These are phyloP conservation scores for Steinernema hermaphroditum DNA, from an alignment of 2,888 invertebrate species.

Conservation along the genomic window DNA sequence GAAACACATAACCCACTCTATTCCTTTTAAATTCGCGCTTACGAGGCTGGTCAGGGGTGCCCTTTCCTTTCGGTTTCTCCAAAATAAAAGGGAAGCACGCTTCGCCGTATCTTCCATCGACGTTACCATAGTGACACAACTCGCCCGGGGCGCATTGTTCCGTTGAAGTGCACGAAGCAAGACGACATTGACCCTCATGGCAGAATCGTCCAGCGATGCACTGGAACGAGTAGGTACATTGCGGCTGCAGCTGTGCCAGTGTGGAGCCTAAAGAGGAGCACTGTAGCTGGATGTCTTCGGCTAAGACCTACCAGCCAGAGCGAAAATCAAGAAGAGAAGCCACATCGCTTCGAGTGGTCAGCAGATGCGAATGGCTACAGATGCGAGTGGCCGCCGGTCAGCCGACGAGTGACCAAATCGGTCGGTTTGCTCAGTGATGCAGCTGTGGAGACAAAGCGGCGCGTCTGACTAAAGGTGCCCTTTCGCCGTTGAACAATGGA, in stretches of 20 bases:
- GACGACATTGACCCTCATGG: not conserved
- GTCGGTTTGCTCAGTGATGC: slow-evolving; percentile 1
- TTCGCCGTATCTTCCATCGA: slow-evolving; percentile 49
- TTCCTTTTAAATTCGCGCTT: too few species aligned
- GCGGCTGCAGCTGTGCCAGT: not conserved
- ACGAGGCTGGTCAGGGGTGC: not conserved
- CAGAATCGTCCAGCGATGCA: slow-evolving; percentile 24
- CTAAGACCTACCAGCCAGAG: not conserved
- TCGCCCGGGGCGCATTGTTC: slow-evolving; percentile 46
- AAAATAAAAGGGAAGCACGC: slow-evolving; percentile 50
- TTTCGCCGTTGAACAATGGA: slow-evolving; percentile 3
- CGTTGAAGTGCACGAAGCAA: slow-evolving; percentile 1
- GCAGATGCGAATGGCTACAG: slow-evolving; percentile 5
- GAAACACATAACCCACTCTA: too few species aligned
- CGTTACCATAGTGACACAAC: slow-evolving; percentile 52
- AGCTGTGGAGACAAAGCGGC: too few species aligned
- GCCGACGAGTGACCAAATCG: not conserved
- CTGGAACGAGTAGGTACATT: slow-evolving; percentile 26
- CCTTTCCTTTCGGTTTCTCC: slow-evolving; percentile 29
- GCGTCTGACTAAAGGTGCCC: too few species aligned
- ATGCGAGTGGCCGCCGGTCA: not conserved
- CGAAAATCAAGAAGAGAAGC: not conserved
- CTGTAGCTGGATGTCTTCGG: not conserved
- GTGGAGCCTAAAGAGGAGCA: not conserved
- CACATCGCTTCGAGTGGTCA: slow-evolving; percentile 1